Conservation (phyloP, 2,888 invertebrate genomes). For the Andrena bucephala region DNA sequence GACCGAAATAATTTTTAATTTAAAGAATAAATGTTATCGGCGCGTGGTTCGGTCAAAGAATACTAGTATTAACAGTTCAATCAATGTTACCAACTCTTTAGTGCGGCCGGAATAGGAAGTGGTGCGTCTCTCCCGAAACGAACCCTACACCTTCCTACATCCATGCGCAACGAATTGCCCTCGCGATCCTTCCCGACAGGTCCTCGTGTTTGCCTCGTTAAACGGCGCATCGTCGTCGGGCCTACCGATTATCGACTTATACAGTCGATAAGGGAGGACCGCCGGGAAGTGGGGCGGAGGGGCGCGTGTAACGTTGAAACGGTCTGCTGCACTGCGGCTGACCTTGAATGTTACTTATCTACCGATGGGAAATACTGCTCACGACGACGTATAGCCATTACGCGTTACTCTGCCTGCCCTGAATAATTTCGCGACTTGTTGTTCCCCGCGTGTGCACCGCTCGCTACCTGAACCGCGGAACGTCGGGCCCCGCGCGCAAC, state of each 20-base stretch:
- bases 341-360: conserved; percentile 72
- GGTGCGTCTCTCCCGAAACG: too few species aligned
- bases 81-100: too few species aligned
- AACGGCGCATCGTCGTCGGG: conserved; percentile 8
- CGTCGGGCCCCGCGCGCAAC: background rate
- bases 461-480: conserved; percentile 12
- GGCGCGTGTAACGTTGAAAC: conserved; percentile 58
- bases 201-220: background rate
- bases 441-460: conserved; percentile 33
- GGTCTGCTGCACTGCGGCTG: conserved; percentile 67
- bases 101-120: too few species aligned
- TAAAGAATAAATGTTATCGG: too few species aligned
- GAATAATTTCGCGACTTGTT: conserved; percentile 72
- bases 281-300: conserved; percentile 29
- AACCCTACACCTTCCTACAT: too few species aligned
- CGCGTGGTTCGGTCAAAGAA: too few species aligned
- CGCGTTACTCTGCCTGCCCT: conserved; percentile 67
- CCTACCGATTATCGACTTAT: conserved; percentile 54
- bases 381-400: conserved; percentile 55
- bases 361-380: conserved; percentile 72
- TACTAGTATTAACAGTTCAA: too few species aligned
- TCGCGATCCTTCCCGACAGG: background rate
- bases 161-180: background rate
- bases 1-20: too few species aligned
- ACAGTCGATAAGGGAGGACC: conserved; percentile 61